Conservation (phyloP, 1,140 invertebrate genomes). For the Paracyclopina nana region DNA sequence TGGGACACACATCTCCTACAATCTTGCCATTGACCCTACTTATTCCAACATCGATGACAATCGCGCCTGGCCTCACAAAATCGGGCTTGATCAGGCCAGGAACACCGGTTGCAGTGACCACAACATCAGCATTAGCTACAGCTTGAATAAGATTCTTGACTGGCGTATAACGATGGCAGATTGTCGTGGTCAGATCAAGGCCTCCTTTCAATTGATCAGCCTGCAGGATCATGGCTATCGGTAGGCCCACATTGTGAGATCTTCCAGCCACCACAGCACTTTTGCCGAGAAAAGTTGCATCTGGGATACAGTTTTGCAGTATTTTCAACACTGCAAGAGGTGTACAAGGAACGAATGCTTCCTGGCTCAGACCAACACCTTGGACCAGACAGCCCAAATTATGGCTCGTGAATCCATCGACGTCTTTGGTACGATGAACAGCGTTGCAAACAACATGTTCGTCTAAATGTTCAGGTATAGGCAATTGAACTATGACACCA, state of each 20-base stretch:
- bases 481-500: conserved; percentile 14
- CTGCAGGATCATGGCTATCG: conserved; percentile 56
- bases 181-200: conserved; percentile 61
- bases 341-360: conserved; percentile 62
- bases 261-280: conserved; percentile 69
- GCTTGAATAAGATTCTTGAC: conserved; percentile 43
- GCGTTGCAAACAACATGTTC: conserved; percentile 1
- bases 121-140: conserved; percentile 53
- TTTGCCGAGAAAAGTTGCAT: conserved; percentile 53
- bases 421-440: conserved; percentile 11
- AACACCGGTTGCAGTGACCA: conserved; percentile 56
- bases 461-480: background rate
- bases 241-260: conserved; percentile 73
- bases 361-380: conserved; percentile 30
- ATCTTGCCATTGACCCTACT: conserved; percentile 46
- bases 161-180: conserved; percentile 68
- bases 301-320: conserved; percentile 37
- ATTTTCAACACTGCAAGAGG: conserved; percentile 57
- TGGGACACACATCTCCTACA: conserved; percentile 22
- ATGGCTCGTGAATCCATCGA: conserved; percentile 4
- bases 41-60: conserved; percentile 70
- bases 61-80: conserved; percentile 71
- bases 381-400: conserved; percentile 5
- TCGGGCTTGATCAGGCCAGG: conserved; percentile 55
- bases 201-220: conserved; percentile 46